Conservation (phyloP, 2,113 vertebrate genomes). For the Acinonyx jubatus region DNA sequence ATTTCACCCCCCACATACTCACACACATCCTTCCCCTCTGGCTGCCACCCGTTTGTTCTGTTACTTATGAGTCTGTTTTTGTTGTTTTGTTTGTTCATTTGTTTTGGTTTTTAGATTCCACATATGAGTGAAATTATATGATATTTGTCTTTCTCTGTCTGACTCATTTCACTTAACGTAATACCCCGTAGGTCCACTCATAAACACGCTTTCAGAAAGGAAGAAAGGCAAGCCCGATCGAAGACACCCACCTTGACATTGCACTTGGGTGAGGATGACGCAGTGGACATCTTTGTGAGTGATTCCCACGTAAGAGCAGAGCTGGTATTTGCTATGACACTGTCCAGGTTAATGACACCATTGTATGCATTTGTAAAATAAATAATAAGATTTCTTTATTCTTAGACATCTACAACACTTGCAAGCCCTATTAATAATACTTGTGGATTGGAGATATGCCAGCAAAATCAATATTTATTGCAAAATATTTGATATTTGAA, state of each 20-base stretch:
- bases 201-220: background rate
- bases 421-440: background rate
- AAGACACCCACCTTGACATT: background rate
- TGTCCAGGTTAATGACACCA: background rate
- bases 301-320: background rate
- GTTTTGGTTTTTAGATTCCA: background rate
- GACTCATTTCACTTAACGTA: background rate
- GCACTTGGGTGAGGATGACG: accelerated
- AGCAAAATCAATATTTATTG: background rate
- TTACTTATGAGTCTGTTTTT: background rate
- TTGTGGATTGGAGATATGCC: background rate
- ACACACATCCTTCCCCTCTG: background rate
- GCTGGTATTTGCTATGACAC: background rate
- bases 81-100: background rate
- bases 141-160: background rate
- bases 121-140: background rate
- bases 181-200: background rate
- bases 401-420: background rate
- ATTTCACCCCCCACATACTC: no score
- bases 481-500: background rate
- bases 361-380: background rate
- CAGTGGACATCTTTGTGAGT: background rate
- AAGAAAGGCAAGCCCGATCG: background rate
- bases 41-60: background rate
- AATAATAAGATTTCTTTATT: background rate